Evolutionary conservation across 2,797 vertebrate genomes (phyloP), one percentile per base, ranked within the genome.

Genomic region (Trachurus trachurus): DNA sequence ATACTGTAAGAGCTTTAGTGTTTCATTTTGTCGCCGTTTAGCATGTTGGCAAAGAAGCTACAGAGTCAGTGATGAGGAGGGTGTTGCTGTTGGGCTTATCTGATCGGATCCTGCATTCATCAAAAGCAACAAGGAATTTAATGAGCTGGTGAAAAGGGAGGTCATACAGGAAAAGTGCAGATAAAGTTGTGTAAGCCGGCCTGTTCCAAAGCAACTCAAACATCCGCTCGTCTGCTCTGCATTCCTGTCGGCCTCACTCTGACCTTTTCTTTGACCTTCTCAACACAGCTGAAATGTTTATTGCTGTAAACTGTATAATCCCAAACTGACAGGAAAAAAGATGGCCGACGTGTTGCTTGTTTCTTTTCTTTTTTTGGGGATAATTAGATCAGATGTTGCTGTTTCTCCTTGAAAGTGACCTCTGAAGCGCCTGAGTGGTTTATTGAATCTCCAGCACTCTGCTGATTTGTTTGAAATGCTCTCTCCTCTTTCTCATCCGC

Each of bases 381-480:
- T 78, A 40, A 80, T 85, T 74, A 44, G 47, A 67, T 71, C 47
- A 77, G 71, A 82, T 73, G 16, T 49, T 75, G 37, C 52, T 15
- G 44, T 71, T 76, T 72, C 56, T 83, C 62, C 66, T 71, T 37
- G 61, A 74, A 64, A 60, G 21, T 71, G 76, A 81, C 77, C 71
- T 87, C 72, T 65, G 66, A 81, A 72, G 54, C 68, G 62, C 60
- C 58, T 49, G 39, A 78, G 29, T 37, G 13, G 52, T 82, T 82
- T 62, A 63, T 71, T 77, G 17, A 84, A 78, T 66, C 44, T 39
- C 59, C 75, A 54, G 66, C 2, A 37, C 26, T 59, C 6, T 45
- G 31, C 57, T 71, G 37, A 64, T 83, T 64, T 71, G 47, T 68
- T 59, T 64, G 31, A 47, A 60, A 58, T 5, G 26, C 52, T 42